Base-by-base conservation (phyloP, 2,113 vertebrate species). In the Chloropsis hardwickii region DNA sequence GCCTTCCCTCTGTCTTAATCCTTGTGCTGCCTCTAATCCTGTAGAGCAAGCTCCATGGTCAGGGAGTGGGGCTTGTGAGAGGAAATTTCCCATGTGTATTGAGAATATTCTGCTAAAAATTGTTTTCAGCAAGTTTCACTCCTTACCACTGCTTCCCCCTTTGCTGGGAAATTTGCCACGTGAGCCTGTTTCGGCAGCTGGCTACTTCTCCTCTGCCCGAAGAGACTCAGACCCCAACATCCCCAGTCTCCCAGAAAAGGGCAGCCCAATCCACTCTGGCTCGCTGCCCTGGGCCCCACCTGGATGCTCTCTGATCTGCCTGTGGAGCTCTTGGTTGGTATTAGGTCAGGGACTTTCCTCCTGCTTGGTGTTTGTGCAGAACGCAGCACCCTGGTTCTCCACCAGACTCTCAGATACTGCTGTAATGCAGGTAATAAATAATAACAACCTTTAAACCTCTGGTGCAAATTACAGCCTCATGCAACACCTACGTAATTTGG, bases 271-370 rank as follows among this genome's bases (percentile, higher is more conserved):
- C 51, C 42, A 5, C 17, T 29, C 83, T 96, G 92, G 95, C 94
- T 94, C 0, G 0, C 18, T 92, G 92, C 95, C 95, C 53, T 44
- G 35, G 13, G 92, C 94, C 95, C 95, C 96, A 96, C 91, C 96
- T 96, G 92, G 91, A 21, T 88, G 88, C 83, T 94, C 92, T 97
- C 94, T 97, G 95, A 96, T 97, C 94, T 94, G 86, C 72, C 86
- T 92, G 95, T 92, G 96, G 60, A 94, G 72, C 91, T 96, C 48
- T 64, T 86, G 91, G 83, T 66, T 92, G 91, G 77, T 93, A 60
- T 95, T 94, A 91, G 88, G 94, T 97, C 80, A 96, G 96, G 96
- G 96, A 97, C 96, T 97, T 97, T 97, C 96, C 95, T 97, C 69
- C 70, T 87, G 69, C 57, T 84, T 10, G 4, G 72, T 95, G 91